Base-by-base conservation (phyloP, 2,797 vertebrate species). In the Gymnodraco acuticeps region DNA sequence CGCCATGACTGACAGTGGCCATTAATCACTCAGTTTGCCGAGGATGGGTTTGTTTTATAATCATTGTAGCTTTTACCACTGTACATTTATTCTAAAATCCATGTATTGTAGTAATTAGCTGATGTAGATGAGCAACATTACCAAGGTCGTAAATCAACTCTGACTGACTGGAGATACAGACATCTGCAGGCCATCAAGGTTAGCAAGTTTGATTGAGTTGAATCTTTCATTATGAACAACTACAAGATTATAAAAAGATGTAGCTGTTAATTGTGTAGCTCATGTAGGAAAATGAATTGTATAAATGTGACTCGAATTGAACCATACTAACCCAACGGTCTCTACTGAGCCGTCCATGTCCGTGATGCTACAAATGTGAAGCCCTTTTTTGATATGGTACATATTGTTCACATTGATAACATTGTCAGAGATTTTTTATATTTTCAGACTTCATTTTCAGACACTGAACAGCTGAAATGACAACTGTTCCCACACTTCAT, bases 11-110 rank as follows among this genome's bases (percentile, higher is more conserved):
- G 90, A 89, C 89, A 84, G 81, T 51, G 52, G 23, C 84, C 80
- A 92, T 93, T 92, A 93, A 93, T 92, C 92, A 93, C 82, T 63
- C 51, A 31, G 66, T 31, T 70, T 84, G 82, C 68, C 77, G 63
- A 87, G 80, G 84, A 89, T 85, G 78, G 86, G 55, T 78, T 87
- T 88, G 87, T 89, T 89, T 91, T 78, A 83, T 71, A 87, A 87
- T 84, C 68, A 83, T 81, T 89, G 83, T 47, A 76, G 83, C 82
- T 80, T 78, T 86, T 66, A 76, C 82, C 59, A 81, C 81, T 78
- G 70, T 76, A 59, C 79, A 72, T 75, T 65, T 68, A 67, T 86
- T 88, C 68, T 58, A 82, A 82, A 88, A 82, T 72, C 66, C 62
- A 72, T 78, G 75, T 69, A 61, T 63, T 31, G 71, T 64, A 51